Evolutionary conservation across 1,140 invertebrate genomes (phyloP).

Genomic region (Apolygus lucorum): DNA sequence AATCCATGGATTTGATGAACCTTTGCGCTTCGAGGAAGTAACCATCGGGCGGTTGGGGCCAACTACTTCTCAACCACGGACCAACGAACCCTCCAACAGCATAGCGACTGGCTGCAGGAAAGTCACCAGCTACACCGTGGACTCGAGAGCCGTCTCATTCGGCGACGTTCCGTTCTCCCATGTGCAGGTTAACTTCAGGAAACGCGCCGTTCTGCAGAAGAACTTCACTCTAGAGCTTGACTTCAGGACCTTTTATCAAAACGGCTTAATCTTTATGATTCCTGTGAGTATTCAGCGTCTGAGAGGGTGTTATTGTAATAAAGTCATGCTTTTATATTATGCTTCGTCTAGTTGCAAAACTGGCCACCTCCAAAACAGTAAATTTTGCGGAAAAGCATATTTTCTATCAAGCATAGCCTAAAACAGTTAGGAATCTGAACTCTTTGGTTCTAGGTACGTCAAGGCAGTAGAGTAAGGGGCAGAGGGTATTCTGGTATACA

Average conservation of each 20-base stretch:
- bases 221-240: slow-evolving; percentile 69
- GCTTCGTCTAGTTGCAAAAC: neutral
- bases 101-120: slow-evolving; percentile 46
- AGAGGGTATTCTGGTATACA: neutral
- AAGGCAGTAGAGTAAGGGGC: neutral
- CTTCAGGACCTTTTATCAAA: slow-evolving; percentile 75
- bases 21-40: slow-evolving; percentile 55
- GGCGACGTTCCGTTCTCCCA: slow-evolving; percentile 71
- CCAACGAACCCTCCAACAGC: neutral
- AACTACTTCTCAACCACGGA: slow-evolving; percentile 15
- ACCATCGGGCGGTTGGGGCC: slow-evolving; percentile 59
- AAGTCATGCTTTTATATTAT: too few species aligned
- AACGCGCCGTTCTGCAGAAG: slow-evolving; percentile 54
- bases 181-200: slow-evolving; percentile 55
- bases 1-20: slow-evolving; percentile 54
- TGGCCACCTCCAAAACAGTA: neutral
- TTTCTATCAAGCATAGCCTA: neutral
- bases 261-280: slow-evolving; percentile 69
- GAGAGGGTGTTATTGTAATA: too few species aligned
- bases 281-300: slow-evolving; percentile 45
- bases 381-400: neutral
- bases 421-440: neutral
- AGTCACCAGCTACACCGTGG: slow-evolving; percentile 61
- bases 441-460: neutral
- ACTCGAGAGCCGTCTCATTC: slow-evolving; percentile 74